These are phyloP conservation scores for Lasioglossum leucozonium DNA, from an alignment of 2,888 invertebrate species.

Conservation along the genomic window DNA sequence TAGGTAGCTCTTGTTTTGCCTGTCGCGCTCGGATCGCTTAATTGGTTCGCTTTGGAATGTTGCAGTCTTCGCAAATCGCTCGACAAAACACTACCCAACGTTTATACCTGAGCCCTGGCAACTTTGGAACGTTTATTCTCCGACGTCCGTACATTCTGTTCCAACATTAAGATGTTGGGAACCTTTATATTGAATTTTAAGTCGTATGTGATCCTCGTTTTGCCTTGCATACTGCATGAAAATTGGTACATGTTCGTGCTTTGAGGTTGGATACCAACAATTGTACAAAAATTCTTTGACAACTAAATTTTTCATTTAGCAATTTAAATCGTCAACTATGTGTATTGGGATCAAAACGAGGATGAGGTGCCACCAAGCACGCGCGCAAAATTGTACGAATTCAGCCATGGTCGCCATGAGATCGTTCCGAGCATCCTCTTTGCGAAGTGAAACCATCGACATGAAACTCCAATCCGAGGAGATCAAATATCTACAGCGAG, in stretches of 20 bases:
- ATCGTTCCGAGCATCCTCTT: background rate
- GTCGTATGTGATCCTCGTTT: no score
- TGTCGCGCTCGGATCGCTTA: background rate
- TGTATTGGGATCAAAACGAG: background rate
- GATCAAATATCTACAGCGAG: no score
- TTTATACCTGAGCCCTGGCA: background rate
- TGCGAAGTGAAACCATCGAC: background rate
- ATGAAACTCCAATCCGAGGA: background rate
- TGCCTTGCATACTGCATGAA: no score
- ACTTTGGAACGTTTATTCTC: background rate
- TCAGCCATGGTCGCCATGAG: background rate
- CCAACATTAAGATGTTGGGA: no score
- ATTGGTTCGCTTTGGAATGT: background rate
- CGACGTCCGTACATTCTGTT: background rate
- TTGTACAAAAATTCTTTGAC: background rate
- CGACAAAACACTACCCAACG: background rate
- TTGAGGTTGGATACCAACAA: background rate
- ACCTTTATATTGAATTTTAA: no score
- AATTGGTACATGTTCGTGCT: no score
- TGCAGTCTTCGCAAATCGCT: background rate
- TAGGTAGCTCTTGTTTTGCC: background rate
- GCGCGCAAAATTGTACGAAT: background rate
- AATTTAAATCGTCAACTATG: background rate
- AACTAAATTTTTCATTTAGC: background rate
- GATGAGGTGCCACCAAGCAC: no score